Evolutionary conservation across 64 coral and sea anemone genomes (phyloP), one percentile per base, ranked within the genome.

Genomic region (Dendronephthya gigantea): DNA sequence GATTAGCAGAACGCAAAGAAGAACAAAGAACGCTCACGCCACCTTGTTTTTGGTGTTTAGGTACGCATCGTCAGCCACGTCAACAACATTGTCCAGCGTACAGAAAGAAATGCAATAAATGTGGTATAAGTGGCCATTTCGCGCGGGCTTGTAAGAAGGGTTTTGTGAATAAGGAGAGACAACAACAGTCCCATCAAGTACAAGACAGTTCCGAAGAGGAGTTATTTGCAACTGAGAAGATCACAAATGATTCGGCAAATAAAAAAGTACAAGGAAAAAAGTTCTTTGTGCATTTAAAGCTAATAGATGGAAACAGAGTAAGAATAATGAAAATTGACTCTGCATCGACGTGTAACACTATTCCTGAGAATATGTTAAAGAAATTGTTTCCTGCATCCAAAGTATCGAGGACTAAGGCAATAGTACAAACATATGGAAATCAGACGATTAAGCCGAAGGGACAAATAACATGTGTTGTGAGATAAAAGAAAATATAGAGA

Each of bases 41-140:
- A 52, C 50, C 13, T 12, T 52, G 50, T 52, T 52, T 52, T 22
- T 52, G 50, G 50, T 52, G 50, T 52, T 12, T 12, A 52, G 50
- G 50, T 22, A 52, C 13, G 13, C 87, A 89, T 68, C n/a, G 2
- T 12, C 31, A 51, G 49, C 81, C 40, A 0, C 36, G 87, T 19
- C 81, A 89, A 66, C 48, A 83, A 29, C 52, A 83, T 17, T 83
- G 87, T 52, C 79, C 87, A 40, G 87, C 52, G 6, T 88, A 50
- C 22, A 19, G 49, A 1, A 88, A 59, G 35, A 82, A 25, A 88
- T 88, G 79, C 35, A 82, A 82, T 82, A 83, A 83, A 17, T 88
- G 87, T 39, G 49, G 75, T 7, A 88, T 82, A 33, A 39, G 23
- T 17, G 45, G 35, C 34, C 66, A 79, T 49, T 87, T 87, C 30